Conservation (phyloP, 1,140 invertebrate genomes). For the Drosophila mauritiana region DNA sequence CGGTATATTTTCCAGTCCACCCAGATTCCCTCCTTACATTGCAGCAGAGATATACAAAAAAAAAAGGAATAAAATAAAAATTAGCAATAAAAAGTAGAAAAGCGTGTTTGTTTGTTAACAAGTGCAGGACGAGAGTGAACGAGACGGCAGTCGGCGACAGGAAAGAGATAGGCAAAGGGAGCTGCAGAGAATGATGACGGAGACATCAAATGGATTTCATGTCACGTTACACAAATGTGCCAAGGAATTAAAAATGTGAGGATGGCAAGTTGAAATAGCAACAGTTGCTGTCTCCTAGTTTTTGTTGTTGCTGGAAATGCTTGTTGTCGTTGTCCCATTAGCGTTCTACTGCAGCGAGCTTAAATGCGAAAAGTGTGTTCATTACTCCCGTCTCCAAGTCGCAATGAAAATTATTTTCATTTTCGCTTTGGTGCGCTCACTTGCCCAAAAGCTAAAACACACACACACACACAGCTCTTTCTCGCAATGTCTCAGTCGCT, state of each 20-base stretch:
- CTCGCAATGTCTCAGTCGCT: conserved; percentile 20
- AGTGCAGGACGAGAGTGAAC: conserved; percentile 47
- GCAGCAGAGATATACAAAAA: conserved; percentile 59
- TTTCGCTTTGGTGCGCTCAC: conserved; percentile 74
- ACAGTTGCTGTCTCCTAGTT: conserved; percentile 68
- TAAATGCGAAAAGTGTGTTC: conserved; percentile 82
- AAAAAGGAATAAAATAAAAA: conserved; percentile 74
- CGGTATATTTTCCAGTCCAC: not conserved
- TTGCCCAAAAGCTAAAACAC: conserved; percentile 73
- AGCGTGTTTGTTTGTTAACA: conserved; percentile 83
- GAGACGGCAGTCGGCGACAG: conserved; percentile 10
- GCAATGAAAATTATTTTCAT: conserved; percentile 82
- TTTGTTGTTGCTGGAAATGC: conserved; percentile 18
- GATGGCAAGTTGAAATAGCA: conserved; percentile 61
- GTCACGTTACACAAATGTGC: conserved; percentile 82
- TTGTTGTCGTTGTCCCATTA: conserved; percentile 70
- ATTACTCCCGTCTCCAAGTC: conserved; percentile 55
- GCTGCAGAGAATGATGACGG: conserved; percentile 41
- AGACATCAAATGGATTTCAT: conserved; percentile 81
- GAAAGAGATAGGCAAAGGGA: conserved; percentile 6
- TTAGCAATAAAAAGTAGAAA: conserved; percentile 83
- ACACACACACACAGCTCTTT: conserved; percentile 16
- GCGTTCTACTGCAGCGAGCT: conserved; percentile 69
- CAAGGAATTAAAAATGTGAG: conserved; percentile 81
- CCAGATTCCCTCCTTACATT: not conserved